Conservation (phyloP, 1,140 invertebrate species). For the Neuroterus valhalla region DNA sequence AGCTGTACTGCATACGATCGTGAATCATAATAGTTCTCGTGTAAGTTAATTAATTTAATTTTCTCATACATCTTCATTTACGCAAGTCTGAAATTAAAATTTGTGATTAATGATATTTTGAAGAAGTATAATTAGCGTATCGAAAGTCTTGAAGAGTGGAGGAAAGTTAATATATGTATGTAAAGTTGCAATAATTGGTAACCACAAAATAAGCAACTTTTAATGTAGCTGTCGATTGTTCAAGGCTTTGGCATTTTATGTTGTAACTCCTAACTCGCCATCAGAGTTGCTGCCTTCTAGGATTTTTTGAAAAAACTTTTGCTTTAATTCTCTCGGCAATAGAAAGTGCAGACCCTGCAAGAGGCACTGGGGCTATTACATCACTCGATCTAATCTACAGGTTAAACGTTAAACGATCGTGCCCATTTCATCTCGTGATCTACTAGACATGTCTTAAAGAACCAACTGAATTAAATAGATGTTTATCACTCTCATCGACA, state of each 20-base stretch:
- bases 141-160: too few species aligned
- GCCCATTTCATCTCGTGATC: not conserved
- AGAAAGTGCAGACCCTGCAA: conserved; percentile 13
- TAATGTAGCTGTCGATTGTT: not conserved
- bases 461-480: not conserved
- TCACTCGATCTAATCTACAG: conserved; percentile 1
- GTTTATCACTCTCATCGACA: not conserved
- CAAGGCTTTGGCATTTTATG: not conserved
- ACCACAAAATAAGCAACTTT: too few species aligned
- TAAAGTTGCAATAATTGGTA: too few species aligned
- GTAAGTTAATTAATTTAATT: conserved; percentile 12
- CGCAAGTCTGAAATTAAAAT: not conserved
- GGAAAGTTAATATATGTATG: too few species aligned
- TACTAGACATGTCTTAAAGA: not conserved
- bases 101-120: not conserved
- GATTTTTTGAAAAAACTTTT: not conserved
- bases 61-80: conserved; percentile 16
- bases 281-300: not conserved
- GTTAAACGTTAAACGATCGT: not conserved
- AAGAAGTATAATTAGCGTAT: too few species aligned
- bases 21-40: conserved; percentile 3
- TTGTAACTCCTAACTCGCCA: not conserved
- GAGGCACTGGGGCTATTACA: not conserved
- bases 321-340: not conserved
- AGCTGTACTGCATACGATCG: not conserved